phyloP scores from a whole-genome alignment of 2,113 vertebrate species.

The Vicugna pacos region DNA sequence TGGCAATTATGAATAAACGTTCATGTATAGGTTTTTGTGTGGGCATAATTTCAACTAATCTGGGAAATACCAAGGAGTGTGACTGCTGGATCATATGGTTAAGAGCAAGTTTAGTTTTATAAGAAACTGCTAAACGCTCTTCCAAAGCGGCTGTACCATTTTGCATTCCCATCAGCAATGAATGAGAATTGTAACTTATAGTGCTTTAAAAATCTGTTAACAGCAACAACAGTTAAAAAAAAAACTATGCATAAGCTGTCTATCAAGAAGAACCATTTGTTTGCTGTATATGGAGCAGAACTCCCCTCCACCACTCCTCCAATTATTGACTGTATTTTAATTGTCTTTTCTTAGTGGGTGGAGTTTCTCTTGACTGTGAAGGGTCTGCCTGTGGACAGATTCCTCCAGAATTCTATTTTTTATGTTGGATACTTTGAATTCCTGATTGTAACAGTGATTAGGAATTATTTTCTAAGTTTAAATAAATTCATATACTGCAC shows the following conservation, averaged over 20 bases:
- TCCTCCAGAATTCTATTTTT: slow-evolving; percentile 12
- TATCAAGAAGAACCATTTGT: neutral
- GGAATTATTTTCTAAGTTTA: slow-evolving; percentile 13
- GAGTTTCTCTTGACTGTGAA: neutral
- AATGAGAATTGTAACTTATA: neutral
- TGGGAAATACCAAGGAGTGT: neutral
- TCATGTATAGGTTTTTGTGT: neutral
- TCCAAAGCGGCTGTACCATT: neutral
- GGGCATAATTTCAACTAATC: neutral
- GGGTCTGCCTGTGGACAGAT: neutral
- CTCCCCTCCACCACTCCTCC: too few relatives aligned
- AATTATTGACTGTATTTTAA: neutral
- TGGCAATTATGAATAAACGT: neutral
- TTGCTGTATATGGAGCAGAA: neutral
- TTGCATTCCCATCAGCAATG: neutral
- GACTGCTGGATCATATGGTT: neutral
- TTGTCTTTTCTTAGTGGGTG: neutral
- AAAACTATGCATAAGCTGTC: neutral
- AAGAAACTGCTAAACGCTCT: neutral
- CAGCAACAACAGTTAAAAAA: neutral
- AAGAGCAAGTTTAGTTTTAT: neutral
- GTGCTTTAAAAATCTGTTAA: neutral
- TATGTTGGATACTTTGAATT: slow-evolving; percentile 28
- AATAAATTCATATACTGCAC: neutral
- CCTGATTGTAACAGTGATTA: neutral